These are phyloP conservation scores for Charaxes varanes DNA, from an alignment of 1,140 invertebrate species.

Conservation along the genomic window DNA sequence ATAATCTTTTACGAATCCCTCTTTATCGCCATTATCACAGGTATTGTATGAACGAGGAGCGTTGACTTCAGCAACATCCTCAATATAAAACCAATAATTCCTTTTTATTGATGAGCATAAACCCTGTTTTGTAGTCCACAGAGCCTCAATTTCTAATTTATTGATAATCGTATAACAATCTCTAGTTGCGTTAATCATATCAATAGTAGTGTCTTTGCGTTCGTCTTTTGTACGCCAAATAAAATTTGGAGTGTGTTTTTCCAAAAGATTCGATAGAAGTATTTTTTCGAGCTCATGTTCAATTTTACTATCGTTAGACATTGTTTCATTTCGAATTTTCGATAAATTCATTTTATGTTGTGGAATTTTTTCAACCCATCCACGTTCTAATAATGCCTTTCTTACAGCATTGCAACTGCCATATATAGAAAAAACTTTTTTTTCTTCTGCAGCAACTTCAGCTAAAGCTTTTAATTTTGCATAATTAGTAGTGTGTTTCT, in stretches of 20 bases:
- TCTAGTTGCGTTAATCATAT: constrained; percentile 46
- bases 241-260: constrained; percentile 74
- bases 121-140: constrained; percentile 78
- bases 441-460: constrained; percentile 39
- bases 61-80: constrained; percentile 73
- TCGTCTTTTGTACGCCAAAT: constrained; percentile 73
- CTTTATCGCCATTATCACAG: constrained; percentile 64
- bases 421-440: constrained; percentile 60
- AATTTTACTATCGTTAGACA: constrained; percentile 52
- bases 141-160: constrained; percentile 70
- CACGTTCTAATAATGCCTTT: constrained; percentile 71
- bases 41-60: constrained; percentile 76
- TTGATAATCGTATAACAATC: constrained; percentile 71
- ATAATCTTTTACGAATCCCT: constrained; percentile 75
- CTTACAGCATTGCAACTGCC: constrained; percentile 65
- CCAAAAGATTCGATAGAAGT: constrained; percentile 76
- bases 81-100: constrained; percentile 76
- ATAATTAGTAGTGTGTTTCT: constrained; percentile 39
- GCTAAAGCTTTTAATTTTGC: constrained; percentile 44
- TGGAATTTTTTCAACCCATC: constrained; percentile 78
- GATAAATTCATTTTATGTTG: constrained; percentile 43
- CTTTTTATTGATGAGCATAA: constrained; percentile 75
- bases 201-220: constrained; percentile 48
- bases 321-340: constrained; percentile 48
- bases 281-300: constrained; percentile 54